Conservation (phyloP, 2,113 vertebrate genomes). For the Cyanocitta stelleri region DNA sequence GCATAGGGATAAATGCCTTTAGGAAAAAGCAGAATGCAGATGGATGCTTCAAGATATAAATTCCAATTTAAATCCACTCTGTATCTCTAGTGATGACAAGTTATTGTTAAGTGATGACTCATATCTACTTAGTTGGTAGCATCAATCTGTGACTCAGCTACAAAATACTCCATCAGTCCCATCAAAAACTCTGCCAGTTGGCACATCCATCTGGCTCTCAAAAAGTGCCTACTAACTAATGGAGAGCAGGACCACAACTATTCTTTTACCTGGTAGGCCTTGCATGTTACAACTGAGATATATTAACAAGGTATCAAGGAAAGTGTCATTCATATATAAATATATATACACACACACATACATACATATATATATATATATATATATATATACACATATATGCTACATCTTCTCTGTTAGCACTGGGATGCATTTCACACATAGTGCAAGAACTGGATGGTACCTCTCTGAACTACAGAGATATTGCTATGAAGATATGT, state of each 20-base stretch:
- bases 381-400: background rate
- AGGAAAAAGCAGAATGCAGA: conserved; percentile 10
- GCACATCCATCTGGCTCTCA: background rate
- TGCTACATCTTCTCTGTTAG: background rate
- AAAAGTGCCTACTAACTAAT: background rate
- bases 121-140: background rate
- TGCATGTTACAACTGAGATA: background rate
- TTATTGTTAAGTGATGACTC: background rate
- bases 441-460: background rate
- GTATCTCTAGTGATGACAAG: background rate
- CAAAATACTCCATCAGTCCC: background rate
- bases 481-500: background rate
- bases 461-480: background rate
- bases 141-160: background rate
- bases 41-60: background rate
- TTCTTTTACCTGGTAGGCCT: background rate
- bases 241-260: background rate
- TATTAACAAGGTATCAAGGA: background rate
- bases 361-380: rapidly evolving
- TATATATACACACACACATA: rapidly evolving
- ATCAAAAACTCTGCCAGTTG: background rate
- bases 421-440: background rate
- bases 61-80: background rate
- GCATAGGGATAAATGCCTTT: background rate
- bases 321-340: background rate